Evolutionary conservation across 2,113 vertebrate species (phyloP).

Genomic region (Lamprologus speciosus): DNA sequence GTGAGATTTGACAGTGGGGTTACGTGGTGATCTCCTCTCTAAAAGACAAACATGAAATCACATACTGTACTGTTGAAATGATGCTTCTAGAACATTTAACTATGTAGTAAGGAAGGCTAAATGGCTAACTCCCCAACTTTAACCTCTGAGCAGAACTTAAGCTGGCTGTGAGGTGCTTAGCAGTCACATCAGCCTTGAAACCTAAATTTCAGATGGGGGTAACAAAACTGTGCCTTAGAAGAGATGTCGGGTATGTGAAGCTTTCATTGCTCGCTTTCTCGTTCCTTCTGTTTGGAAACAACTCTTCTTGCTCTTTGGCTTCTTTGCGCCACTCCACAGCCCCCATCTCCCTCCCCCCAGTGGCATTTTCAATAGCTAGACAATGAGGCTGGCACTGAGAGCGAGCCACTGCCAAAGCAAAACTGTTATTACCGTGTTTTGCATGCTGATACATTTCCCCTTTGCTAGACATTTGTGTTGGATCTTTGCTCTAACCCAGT

Average conservation of each 20-base stretch:
- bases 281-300: neutral
- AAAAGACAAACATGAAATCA: neutral
- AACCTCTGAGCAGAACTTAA: neutral
- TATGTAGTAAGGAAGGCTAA: neutral
- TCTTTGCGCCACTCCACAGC: neutral
- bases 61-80: neutral
- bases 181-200: neutral
- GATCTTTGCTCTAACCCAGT: neutral
- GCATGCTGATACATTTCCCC: conserved; percentile 31
- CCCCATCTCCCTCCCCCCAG: neutral
- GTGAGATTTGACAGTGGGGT: neutral
- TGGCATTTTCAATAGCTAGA: conserved; percentile 24
- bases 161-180: neutral
- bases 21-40: neutral
- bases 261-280: neutral
- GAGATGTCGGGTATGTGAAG: neutral
- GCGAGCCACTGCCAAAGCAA: neutral
- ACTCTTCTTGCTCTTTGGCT: neutral
- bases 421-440: conserved; percentile 2
- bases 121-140: rapidly evolving
- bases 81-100: neutral
- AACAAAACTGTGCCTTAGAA: neutral
- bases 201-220: neutral
- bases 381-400: conserved; percentile 17
- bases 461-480: neutral